Evolutionary conservation across 2,888 invertebrate genomes (phyloP), one percentile per base, ranked within the genome.

Genomic region (Petrolisthes cinctipes): DNA sequence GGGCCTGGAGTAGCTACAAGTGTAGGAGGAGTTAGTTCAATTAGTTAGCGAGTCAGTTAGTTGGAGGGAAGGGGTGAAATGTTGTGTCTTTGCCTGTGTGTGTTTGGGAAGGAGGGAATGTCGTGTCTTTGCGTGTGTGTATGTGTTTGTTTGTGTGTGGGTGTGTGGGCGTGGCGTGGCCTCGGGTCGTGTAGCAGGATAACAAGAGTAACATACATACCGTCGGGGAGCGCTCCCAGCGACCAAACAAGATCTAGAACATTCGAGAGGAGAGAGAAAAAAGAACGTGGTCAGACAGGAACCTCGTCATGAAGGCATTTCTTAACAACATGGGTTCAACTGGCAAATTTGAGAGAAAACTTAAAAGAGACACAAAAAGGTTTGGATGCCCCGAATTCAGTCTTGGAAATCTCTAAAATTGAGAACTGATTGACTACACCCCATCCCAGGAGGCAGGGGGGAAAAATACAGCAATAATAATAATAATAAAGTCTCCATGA

Each of bases 171-270:
- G 79, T 85, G 79, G 79, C 68, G 85, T 66, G 57, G 66, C 66
- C n/a, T 66, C 20, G 80, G 37, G 68, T 37, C 51, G 68, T 57
- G n/a, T 61, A 82, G 68, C 82, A 82, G 68, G 68, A 82, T 53
- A 82, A 82, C 61, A 82, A 82, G 68, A 81, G 82, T 82, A 66
- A 80, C 71, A 91, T 91, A 96, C 97, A 97, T 95, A 97, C 97
- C 97, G 95, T 97, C 97, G 94, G 97, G 97, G 95, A 97, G 96
- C 95, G 97, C 97, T 95, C 97, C 97, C 96, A 97, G 96, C 94
- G 97, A 97, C 97, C 97, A 97, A 97, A 97, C 97, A 96, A 97
- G 97, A 97, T 97, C 97, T 97, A 96, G 95, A 96, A 95, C 95
- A 91, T 91, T 92, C 91, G 92, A 91, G 91, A 91, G 87, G 81